Evolutionary conservation across 2,797 vertebrate species (phyloP).

Genomic region (Halcyon chelicuti): DNA sequence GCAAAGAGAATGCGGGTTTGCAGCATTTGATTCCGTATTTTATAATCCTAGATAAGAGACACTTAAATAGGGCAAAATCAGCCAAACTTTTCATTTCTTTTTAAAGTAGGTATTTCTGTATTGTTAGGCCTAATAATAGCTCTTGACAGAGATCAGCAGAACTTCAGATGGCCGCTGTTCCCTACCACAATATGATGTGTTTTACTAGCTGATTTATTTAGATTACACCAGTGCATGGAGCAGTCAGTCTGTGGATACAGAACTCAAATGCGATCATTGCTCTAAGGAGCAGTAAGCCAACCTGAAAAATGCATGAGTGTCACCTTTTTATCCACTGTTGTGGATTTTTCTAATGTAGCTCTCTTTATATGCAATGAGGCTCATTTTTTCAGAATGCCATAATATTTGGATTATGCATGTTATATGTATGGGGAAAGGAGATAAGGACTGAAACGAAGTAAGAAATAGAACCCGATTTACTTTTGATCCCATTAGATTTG

Average conservation of each 20-base stretch:
- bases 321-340: neutral
- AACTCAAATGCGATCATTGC: neutral
- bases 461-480: neutral
- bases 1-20: neutral
- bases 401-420: neutral
- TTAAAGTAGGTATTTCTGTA: neutral
- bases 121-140: neutral
- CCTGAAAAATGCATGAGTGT: neutral
- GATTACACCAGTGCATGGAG: neutral
- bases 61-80: neutral
- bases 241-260: neutral
- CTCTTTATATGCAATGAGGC: neutral
- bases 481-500: neutral
- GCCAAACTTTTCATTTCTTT: neutral
- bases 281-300: neutral
- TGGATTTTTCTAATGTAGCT: neutral
- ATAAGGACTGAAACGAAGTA: neutral
- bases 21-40: neutral
- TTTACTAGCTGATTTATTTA: neutral
- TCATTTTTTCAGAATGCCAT: neutral
- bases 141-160: neutral
- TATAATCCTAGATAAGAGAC: neutral
- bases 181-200: neutral
- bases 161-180: neutral
- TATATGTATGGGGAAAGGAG: neutral